Conservation (phyloP, 2,113 vertebrate species). For the Sturnira hondurensis region DNA sequence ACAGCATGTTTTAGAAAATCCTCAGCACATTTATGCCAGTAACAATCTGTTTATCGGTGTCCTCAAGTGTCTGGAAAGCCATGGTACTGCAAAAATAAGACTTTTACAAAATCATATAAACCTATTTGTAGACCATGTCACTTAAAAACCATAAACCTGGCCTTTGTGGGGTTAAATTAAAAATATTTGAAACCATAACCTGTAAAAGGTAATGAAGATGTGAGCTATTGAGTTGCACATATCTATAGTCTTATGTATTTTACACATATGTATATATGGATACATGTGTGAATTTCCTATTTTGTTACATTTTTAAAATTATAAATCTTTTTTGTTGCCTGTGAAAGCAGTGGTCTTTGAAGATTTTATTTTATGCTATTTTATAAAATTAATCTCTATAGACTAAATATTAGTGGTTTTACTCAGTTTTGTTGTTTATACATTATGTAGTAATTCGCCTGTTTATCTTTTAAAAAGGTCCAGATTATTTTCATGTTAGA, state of each 20-base stretch:
- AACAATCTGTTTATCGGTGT: not conserved
- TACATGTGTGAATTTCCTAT: not conserved
- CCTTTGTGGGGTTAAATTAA: not conserved
- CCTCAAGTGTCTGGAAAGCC: not conserved
- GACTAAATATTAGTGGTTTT: not conserved
- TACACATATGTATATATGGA: not conserved
- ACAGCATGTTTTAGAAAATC: not conserved
- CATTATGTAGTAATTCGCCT: not conserved
- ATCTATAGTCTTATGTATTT: not conserved
- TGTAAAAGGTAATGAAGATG: not conserved
- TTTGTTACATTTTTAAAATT: not conserved
- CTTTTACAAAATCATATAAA: not conserved
- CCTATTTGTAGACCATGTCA: not conserved
- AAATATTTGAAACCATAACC: not conserved
- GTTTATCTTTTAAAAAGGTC: not conserved
- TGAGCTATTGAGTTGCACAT: not conserved
- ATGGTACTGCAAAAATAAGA: not conserved
- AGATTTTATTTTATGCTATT: constrained; percentile 18
- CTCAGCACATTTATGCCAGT: not conserved
- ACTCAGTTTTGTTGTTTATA: not conserved
- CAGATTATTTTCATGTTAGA: not conserved
- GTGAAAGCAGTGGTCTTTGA: constrained; percentile 12
- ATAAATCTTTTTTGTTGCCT: not conserved
- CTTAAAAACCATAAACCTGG: not conserved
- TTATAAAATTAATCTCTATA: not conserved